phyloP scores from a whole-genome alignment of 2,113 vertebrate genomes.

The Equus przewalskii region DNA sequence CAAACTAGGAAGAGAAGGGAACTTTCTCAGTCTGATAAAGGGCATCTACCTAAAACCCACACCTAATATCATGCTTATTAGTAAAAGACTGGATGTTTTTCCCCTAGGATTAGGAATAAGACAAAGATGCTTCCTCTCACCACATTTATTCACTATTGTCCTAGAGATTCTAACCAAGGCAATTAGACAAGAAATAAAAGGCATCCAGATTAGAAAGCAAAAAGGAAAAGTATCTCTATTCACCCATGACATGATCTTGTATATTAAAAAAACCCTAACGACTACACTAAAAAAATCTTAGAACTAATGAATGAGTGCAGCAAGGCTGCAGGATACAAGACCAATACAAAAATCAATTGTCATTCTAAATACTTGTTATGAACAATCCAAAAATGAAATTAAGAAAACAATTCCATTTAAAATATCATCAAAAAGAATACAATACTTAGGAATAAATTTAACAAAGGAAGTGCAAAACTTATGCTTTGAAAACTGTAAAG shows the following conservation, averaged over 20 bases:
- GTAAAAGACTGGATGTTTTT: background rate
- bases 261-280: background rate
- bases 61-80: background rate
- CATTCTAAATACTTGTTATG: background rate
- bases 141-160: background rate
- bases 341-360: slow-evolving; percentile 33
- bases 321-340: background rate
- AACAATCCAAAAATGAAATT: background rate
- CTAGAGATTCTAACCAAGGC: background rate
- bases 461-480: background rate
- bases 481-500: background rate
- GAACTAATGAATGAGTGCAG: slow-evolving; percentile 3
- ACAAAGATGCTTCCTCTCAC: background rate
- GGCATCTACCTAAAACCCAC: background rate
- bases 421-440: background rate
- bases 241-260: background rate
- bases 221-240: background rate
- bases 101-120: background rate
- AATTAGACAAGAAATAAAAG: slow-evolving; percentile 26
- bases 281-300: slow-evolving; percentile 23
- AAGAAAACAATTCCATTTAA: slow-evolving; percentile 41
- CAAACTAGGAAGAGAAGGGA: background rate
- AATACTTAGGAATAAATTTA: background rate
- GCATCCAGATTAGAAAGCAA: background rate
- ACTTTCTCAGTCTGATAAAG: background rate